Base-by-base conservation (phyloP, 2,797 vertebrate genomes). In the Neosilurus mollespiculum region DNA sequence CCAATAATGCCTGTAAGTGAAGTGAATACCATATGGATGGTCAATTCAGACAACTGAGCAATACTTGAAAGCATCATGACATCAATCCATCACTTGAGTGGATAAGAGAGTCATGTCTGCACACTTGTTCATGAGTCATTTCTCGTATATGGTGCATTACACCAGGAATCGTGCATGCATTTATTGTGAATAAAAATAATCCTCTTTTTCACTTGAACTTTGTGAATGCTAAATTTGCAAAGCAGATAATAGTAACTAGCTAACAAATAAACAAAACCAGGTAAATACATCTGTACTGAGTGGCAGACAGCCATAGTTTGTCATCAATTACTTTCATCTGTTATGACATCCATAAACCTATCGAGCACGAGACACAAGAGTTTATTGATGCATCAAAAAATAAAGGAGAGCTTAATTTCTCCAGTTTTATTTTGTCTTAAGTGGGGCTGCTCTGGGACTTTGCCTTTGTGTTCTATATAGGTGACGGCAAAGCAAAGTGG, bases 371-470 rank as follows among this genome's bases (percentile, higher is more conserved):
- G 91, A 92, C 91, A 87, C 90, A 88, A 89, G 85, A 87, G 79
- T 80, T 85, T 94, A 94, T 94, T 92, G 94, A 95, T 84, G 86
- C 87, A 91, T 92, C 92, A 43, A 93, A 90, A 92, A 94, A 93
- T 87, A 82, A 69, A 87, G 93, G 92, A 91, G 90, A 92, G 89
- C 86, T 8, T 43, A 4, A 8, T 43, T 43, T 43, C 4, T 43
- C 43, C 4, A 43, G 43, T 43, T 43, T 43, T 43, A 43, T 43
- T 43, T 43, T 43, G 43, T 43, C 4, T 86, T 86, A 90, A 89
- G 89, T 87, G 86, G 85, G 88, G 90, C 92, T 88, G 88, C 79
- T 61, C 54, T 83, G 82, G 82, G 69, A 76, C 87, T 82, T 88
- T 80, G 91, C 92, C 90, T 87, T 83, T 85, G 90, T 92, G 89